Base-by-base conservation (phyloP, 1,140 invertebrate genomes). In the Chlorops oryzae region DNA sequence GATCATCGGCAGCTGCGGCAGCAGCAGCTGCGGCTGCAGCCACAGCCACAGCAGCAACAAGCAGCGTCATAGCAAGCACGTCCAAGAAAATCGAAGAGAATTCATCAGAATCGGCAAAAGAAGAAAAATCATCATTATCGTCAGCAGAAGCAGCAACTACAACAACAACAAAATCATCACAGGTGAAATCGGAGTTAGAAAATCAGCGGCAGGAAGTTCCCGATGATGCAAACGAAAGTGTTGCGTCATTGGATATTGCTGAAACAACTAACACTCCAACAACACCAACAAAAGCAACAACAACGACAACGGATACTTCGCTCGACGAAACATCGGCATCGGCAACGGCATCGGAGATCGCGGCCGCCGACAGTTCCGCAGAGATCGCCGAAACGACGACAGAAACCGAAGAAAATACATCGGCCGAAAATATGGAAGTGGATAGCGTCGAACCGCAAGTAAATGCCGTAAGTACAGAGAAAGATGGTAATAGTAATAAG, bases 1-100 rank as follows among this genome's bases (percentile, higher is more conserved):
- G 41, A 13, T 40, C 50, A 55, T 60, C 57, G 38, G 52, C 54
- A 6, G 60, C 46, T 10, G 45, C 54, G 10, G 15, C 37, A 39
- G 15, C 42, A 46, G 49, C 6, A 21, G 32, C 24, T 38, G 44
- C 43, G 47, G 12, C 20, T n/a, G 42, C 35, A 40, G 43, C 37
- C 56, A n/a, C 37, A 25, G 20, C 46, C 1, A 47, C 55, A 22
- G 43, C 57, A 15, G 28, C 32, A 12, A 25, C 28, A 53, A 24
- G 20, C 17, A 28, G 42, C 42, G 25, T 45, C 17, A 45, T 45
- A 45, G 42, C 42, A 3, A 45, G 42, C 27, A 45, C 42, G 10
- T 45, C 42, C 7, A 45, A 45, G 18, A 28, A 45, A 32, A 25
- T 25, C 10, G 34, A 32, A 32, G 25, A 45, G 12, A 25, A 43